These are phyloP conservation scores for Anguilla anguilla DNA, from an alignment of 2,797 vertebrate genomes.

Conservation along the genomic window DNA sequence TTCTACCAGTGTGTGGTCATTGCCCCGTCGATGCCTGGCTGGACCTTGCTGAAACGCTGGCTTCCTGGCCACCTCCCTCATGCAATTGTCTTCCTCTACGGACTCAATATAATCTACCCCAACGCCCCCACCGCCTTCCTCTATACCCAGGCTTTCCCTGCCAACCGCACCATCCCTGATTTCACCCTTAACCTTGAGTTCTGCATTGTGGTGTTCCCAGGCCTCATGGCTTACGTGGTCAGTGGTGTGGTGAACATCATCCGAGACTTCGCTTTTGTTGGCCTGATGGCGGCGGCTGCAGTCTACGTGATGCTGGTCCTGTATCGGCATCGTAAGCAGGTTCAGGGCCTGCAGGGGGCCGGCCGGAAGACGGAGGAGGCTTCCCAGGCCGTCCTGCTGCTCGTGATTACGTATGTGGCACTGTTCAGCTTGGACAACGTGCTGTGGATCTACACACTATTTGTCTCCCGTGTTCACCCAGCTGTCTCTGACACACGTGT, in stretches of 20 bases:
- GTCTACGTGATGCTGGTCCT: constrained; percentile 12
- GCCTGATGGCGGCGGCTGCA: background rate
- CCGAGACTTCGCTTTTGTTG: constrained; percentile 34
- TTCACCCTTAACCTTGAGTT: background rate
- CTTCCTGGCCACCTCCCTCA: background rate
- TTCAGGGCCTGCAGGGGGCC: too few species aligned
- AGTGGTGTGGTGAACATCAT: constrained; percentile 29
- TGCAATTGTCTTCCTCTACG: constrained; percentile 40
- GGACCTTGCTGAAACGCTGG: background rate
- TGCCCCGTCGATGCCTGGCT: background rate
- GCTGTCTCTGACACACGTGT: too few species aligned
- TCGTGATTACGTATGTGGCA: too few species aligned
- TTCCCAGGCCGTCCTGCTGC: too few species aligned
- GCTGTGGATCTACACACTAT: too few species aligned
- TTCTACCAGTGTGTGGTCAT: background rate
- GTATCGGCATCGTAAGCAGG: too few species aligned
- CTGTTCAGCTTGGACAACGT: too few species aligned
- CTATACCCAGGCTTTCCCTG: constrained; percentile 29
- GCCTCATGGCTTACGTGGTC: constrained; percentile 14
- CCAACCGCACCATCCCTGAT: constrained; percentile 39
- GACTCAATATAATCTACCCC: constrained; percentile 3
- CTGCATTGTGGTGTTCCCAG: constrained; percentile 28
- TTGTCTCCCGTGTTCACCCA: too few species aligned
- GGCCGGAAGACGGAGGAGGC: too few species aligned
- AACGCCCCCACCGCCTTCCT: background rate